Evolutionary conservation across 2,888 invertebrate species (phyloP).

Genomic region (Pimpla rufipes): DNA sequence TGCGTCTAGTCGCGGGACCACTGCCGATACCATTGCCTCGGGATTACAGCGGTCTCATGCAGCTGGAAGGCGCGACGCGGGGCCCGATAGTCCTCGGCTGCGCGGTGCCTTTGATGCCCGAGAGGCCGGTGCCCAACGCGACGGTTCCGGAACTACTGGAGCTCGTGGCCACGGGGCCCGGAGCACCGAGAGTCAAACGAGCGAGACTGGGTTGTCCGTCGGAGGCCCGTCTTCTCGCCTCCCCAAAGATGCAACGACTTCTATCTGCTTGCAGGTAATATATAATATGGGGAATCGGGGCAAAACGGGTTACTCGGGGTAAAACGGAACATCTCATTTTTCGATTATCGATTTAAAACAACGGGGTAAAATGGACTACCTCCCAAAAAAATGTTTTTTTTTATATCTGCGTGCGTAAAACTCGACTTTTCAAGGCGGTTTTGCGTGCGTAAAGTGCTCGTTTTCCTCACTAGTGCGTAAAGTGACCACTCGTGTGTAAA

Average conservation of each 20-base stretch:
- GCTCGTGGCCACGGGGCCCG: conserved; percentile 83
- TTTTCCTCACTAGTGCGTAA: too few relatives aligned
- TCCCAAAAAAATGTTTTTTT: too few relatives aligned
- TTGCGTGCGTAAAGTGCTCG: too few relatives aligned
- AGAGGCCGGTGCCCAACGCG: conserved; percentile 80
- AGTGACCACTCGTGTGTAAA: too few relatives aligned
- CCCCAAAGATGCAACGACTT: conserved; percentile 85
- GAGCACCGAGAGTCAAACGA: conserved; percentile 82
- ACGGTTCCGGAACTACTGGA: conserved; percentile 82
- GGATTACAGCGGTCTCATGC: conserved; percentile 86
- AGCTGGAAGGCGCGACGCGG: conserved; percentile 81
- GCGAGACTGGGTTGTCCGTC: conserved; percentile 83
- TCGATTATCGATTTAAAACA: too few relatives aligned
- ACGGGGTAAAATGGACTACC: too few relatives aligned
- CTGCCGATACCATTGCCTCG: conserved; percentile 82
- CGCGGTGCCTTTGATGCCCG: conserved; percentile 84
- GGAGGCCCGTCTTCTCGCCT: conserved; percentile 84
- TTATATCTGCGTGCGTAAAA: too few relatives aligned
- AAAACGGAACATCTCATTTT: too few relatives aligned
- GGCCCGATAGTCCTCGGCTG: conserved; percentile 86
- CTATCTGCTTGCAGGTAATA: conserved; percentile 85
- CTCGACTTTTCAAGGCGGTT: too few relatives aligned
- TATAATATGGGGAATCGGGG: too few relatives aligned
- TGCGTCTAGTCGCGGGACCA: conserved; percentile 85
- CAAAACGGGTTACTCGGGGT: too few relatives aligned